Base-by-base conservation (phyloP, 2,113 vertebrate genomes). In the Zapus hudsonius region DNA sequence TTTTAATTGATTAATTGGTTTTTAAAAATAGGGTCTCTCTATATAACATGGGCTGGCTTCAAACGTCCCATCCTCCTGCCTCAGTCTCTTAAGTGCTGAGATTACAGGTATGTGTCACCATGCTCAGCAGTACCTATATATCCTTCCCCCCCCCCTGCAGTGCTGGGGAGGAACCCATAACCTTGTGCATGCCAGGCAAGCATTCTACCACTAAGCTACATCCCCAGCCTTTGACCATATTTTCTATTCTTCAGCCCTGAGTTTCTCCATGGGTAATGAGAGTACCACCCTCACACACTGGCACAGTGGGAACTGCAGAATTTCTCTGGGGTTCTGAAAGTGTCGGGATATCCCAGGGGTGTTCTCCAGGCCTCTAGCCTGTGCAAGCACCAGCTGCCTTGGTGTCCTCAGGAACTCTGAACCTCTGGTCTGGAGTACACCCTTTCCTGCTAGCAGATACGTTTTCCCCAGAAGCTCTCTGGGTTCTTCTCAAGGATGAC, bases 251-350 rank as follows among this genome's bases (percentile, higher is more conserved):
- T 42, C 55, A 36, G 92, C 44, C 11, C 79, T 92, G 42, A 17
- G 31, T 72, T 66, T 90, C 42, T 55, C 44, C 16, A 55, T 16
- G 25, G 47, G 27, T 80, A 42, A 72, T 10, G 61, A n/a, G 22
- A 69, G 66, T 27, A 23, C 1, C 29, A 83, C 44, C 7, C 8
- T 91, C 31, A 16, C 1, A 38, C 61, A 29, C 59, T 42, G 19
- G 42, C 15, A 16, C 42, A 42, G 36, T 10, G 64, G 33, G 17
- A 9, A n/a, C 57, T 33, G 2, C 17, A 17, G 59, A 20, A 47
- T 87, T 91, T 91, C 52, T 70, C 64, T 7, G 23, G 38, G 38
- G 69, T 25, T 80, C 63, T 73, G 38, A 11, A 78, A 83, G 44
- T 31, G 57, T 29, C 7, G 8, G 4, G 5, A 31, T 27, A 2